These are phyloP conservation scores for Epinephelus fuscoguttatus DNA, from an alignment of 2,113 vertebrate genomes.

Conservation along the genomic window DNA sequence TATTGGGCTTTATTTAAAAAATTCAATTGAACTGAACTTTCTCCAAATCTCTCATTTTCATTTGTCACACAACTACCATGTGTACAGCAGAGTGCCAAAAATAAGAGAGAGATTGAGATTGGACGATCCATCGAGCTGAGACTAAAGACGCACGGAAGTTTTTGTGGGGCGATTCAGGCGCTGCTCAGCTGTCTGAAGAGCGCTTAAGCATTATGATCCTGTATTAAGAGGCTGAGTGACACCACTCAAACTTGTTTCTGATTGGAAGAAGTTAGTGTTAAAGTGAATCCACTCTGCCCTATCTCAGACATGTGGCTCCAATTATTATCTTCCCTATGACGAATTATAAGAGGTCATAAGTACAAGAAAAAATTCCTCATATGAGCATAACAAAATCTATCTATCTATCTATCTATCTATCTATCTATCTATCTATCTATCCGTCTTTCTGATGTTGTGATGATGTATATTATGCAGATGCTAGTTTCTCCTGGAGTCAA, in stretches of 20 bases:
- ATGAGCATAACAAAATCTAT: neutral
- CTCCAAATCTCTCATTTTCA: too few species aligned
- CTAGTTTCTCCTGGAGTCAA: neutral
- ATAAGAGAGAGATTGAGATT: too few species aligned
- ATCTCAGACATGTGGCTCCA: neutral
- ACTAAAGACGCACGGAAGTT: too few species aligned
- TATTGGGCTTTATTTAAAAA: too few species aligned
- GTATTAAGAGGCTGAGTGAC: neutral
- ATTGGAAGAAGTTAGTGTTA: neutral
- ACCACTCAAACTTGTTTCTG: neutral
- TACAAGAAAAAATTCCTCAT: neutral
- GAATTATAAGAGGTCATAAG: neutral
- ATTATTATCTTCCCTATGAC: neutral
- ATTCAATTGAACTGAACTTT: too few species aligned
- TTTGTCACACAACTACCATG: too few species aligned
- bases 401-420: neutral
- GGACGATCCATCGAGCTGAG: too few species aligned
- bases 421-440: constrained; percentile 15
- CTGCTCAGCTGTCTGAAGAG: neutral
- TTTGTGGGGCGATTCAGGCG: too few species aligned
- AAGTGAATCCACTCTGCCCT: neutral
- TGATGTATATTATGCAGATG: constrained; percentile 41
- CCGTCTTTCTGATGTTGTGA: neutral
- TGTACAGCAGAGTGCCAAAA: too few species aligned
- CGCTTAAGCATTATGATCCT: neutral